Evolutionary conservation across 2,888 invertebrate species (phyloP), one percentile per base, ranked within the genome.

Genomic region (Nasonia oneida): DNA sequence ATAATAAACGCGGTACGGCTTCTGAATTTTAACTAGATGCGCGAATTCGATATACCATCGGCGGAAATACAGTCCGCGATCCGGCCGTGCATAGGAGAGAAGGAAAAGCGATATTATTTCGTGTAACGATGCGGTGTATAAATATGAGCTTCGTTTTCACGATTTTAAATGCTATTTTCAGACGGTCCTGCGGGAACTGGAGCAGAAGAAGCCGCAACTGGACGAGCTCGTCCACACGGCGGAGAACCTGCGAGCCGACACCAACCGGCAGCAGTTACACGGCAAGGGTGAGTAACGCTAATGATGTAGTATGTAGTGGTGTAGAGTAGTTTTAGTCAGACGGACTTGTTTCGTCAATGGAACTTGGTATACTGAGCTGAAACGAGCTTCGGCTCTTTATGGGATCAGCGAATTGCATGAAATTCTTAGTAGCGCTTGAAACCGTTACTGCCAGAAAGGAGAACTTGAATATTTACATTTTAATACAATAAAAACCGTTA

Each of bases 191-290:
- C 96, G 96, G 37, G 97, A 97, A 94, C 93, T 97, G 94, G 97
- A 97, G 93, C 96, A 97, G 94, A 97, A 97, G 94, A 97, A 97
- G 91, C 97, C 97, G 6, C 97, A 97, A 94, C 94, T 97, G 93
- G 97, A 97, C 94, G 97, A 97, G 93, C 94, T 97, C 90, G 96
- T 97, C 88, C 96, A 97, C 92, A 97, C 97, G 0, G 97, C 97
- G 2, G 97, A 97, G 94, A 96, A 96, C 92, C 95, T 97, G 87
- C 96, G 97, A 92, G 96, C 96, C 81, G 97, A 97, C 90, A 96
- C 96, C 89, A 97, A 97, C 93, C 94, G 97, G 3, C 97, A 97
- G 91, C 97, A 97, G 92, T 94, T 97, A 86, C 97, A 97, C 91
- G 96, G 96, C 84, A 97, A 97, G 96, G 97, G 97, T 97, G 93